Evolutionary conservation across 2,797 vertebrate genomes (phyloP), one percentile per base, ranked within the genome.

Genomic region (Natrix natrix): DNA sequence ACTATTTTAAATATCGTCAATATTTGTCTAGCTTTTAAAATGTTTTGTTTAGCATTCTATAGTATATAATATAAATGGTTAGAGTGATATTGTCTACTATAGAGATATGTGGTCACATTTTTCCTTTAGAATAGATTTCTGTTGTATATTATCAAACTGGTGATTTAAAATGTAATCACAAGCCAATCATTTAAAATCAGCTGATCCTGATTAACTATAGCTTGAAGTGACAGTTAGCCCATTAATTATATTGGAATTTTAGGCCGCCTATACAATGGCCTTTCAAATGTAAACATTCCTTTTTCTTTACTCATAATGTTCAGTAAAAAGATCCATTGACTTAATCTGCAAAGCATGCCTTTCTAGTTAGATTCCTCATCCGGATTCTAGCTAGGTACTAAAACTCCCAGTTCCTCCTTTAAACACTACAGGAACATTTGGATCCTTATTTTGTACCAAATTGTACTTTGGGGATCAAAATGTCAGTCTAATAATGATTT

Each of bases 201-300:
- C 57, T 86, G 69, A 61, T 61, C 59, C 26, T 63, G 20, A 22
- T 89, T 89, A 63, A 56, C 88, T 86, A 60, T 86, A 56, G 48
- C 59, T 43, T 92, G 56, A 66, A 88, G 59, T 2, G 32, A 90
- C 22, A 63, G 56, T 48, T 61, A n/a, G 57, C 24, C n/a, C 13
- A 86, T 92, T 92, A 63, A 92, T 92, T 90, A 86, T 83, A 48
- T 63, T 90, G 69, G 28, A 92, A 86, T 90, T 57, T 60, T 90
- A 43, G 43, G 43, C 57, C 37, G 43, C 69, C 87, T 86, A 55
- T 69, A 92, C 56, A 61, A 52, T 63, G 56, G 56, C 56, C 5
- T 60, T 55, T 89, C 66, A 89, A n/a, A 78, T 78, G 22, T 78
- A 92, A 74, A 74, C 54, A 92, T 89, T 48, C 91, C 24, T 92